Conservation (phyloP, 1,140 invertebrate genomes). For the Mizuhopecten yessoensis region DNA sequence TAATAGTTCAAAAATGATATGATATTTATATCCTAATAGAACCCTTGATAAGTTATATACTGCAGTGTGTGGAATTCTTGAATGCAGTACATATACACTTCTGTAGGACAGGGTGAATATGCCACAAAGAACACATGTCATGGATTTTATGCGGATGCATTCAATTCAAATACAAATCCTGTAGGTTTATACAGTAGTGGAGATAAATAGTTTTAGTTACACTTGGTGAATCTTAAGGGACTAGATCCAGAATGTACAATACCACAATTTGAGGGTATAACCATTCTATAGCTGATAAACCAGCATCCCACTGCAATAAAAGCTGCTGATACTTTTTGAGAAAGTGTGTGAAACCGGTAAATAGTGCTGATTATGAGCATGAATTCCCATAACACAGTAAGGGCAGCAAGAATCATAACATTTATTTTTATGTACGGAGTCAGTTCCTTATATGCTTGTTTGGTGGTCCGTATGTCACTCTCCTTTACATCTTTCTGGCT, state of each 20-base stretch:
- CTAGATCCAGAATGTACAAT: slow-evolving; percentile 70
- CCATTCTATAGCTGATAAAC: slow-evolving; percentile 95
- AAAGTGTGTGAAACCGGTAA: slow-evolving; percentile 96
- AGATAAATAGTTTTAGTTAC: slow-evolving; percentile 20
- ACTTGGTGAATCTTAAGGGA: slow-evolving; percentile 68
- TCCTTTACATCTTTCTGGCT: slow-evolving; percentile 77
- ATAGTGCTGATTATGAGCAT: slow-evolving; percentile 94
- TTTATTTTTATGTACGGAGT: slow-evolving; percentile 92
- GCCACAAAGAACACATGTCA: too few relatives aligned
- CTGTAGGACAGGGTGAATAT: too few relatives aligned
- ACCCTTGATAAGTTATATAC: too few relatives aligned
- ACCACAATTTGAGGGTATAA: slow-evolving; percentile 81
- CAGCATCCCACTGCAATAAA: slow-evolving; percentile 93
- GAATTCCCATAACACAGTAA: slow-evolving; percentile 95
- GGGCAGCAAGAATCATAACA: slow-evolving; percentile 88
- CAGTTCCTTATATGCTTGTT: slow-evolving; percentile 85
- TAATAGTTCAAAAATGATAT: too few relatives aligned
- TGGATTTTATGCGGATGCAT: too few relatives aligned
- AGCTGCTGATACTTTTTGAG: slow-evolving; percentile 96
- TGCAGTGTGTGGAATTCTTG: too few relatives aligned
- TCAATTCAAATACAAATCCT: too few relatives aligned
- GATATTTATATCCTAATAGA: too few relatives aligned
- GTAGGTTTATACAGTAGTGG: neutral
- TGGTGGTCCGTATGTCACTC: slow-evolving; percentile 69
- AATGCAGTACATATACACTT: too few relatives aligned